Evolutionary conservation across 2,888 invertebrate species (phyloP).

Genomic region (Trilocha varians): DNA sequence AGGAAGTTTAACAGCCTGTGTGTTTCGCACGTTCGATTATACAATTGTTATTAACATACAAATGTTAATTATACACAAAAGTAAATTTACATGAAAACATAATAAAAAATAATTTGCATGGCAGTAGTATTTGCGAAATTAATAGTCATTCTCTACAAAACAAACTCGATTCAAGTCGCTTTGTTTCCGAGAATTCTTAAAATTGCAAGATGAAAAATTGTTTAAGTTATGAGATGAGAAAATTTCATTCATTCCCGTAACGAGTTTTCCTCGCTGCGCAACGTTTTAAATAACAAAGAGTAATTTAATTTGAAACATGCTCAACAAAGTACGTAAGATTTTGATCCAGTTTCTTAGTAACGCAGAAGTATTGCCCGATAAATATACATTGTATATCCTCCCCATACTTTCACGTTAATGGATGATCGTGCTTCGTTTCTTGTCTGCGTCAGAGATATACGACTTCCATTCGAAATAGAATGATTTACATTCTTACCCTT

Average conservation of each 20-base stretch:
- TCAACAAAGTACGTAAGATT: neutral
- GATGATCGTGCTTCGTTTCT: conserved; percentile 28
- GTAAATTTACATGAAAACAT: neutral
- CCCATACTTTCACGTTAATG: conserved; percentile 31
- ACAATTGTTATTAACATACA: too few species aligned
- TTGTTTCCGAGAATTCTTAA: neutral
- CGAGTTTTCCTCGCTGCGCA: conserved; percentile 5
- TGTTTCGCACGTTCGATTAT: neutral
- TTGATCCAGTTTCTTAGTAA: conserved; percentile 10
- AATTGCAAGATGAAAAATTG: neutral
- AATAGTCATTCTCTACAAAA: neutral
- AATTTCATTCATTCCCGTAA: conserved; percentile 1
- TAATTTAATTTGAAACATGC: conserved; percentile 1
- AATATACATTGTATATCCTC: conserved; percentile 23
- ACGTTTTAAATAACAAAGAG: neutral
- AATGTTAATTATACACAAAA: too few species aligned
- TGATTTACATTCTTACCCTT: conserved; percentile 14
- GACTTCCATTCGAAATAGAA: conserved; percentile 30
- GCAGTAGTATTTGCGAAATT: neutral
- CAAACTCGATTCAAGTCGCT: neutral
- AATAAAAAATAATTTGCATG: neutral
- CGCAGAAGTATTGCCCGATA: conserved; percentile 10
- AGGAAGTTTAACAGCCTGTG: neutral
- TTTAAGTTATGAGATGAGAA: conserved; percentile 1
- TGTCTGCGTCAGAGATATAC: conserved; percentile 37